phyloP scores from a whole-genome alignment of 2,888 invertebrate genomes.

The Cerastis rubricosa region DNA sequence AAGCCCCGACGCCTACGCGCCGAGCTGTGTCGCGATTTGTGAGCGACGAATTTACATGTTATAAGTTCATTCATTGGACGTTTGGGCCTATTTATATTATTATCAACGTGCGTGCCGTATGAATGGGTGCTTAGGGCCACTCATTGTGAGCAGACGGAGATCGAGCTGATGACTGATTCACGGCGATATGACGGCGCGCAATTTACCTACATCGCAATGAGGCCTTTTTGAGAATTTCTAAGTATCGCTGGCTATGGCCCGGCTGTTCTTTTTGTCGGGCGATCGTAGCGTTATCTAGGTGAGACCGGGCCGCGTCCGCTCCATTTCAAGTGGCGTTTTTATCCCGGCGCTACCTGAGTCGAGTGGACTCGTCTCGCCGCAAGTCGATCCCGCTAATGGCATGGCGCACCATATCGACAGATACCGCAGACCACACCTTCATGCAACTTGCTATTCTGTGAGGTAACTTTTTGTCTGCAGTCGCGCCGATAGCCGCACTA shows the following conservation, averaged over 20 bases:
- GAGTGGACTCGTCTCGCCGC: slow-evolving; percentile 74
- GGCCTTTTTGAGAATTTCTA: slow-evolving; percentile 65
- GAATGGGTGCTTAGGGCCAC: slow-evolving; percentile 85
- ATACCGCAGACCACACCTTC: slow-evolving; percentile 75
- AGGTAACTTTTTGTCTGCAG: slow-evolving; percentile 67
- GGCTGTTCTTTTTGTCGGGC: slow-evolving; percentile 74
- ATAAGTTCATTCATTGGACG: slow-evolving; percentile 88
- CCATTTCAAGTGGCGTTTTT: slow-evolving; percentile 89
- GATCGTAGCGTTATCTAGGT: slow-evolving; percentile 85
- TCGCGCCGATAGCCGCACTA: slow-evolving; percentile 61
- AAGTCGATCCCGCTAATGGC: slow-evolving; percentile 80
- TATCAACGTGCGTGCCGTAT: slow-evolving; percentile 85
- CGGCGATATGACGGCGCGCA: slow-evolving; percentile 66
- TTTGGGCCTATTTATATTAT: slow-evolving; percentile 87
- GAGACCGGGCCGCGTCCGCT: slow-evolving; percentile 83
- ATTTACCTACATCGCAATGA: slow-evolving; percentile 61
- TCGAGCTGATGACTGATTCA: slow-evolving; percentile 76
- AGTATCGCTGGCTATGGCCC: slow-evolving; percentile 67
- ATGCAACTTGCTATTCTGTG: slow-evolving; percentile 70
- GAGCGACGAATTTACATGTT: slow-evolving; percentile 90
- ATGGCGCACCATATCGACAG: slow-evolving; percentile 69
- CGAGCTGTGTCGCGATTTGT: slow-evolving; percentile 88
- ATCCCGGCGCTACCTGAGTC: slow-evolving; percentile 88
- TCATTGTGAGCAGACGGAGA: slow-evolving; percentile 72
- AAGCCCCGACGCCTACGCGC: slow-evolving; percentile 87